A percentile compares a stretch with the other conserved stretches of the same genome.
These are phyloP conservation scores for Rhyacophila evoluta DNA, from an alignment of 2,888 invertebrate genomes.

Conservation along the genomic window DNA sequence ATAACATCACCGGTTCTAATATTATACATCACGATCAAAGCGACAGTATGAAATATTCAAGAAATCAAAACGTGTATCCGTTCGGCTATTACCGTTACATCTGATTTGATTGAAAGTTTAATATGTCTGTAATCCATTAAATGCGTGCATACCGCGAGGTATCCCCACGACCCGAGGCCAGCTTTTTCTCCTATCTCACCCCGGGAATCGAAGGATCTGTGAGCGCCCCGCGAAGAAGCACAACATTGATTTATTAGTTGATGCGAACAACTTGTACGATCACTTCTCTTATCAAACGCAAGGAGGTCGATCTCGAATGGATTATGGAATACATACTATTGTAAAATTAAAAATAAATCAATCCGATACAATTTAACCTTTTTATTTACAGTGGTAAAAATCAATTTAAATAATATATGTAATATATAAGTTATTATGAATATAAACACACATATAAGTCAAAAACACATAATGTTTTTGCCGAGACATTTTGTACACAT, in stretches of 20 bases:
- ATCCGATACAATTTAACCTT: too few relatives aligned
- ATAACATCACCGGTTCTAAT: too few relatives aligned
- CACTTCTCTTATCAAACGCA: constrained; percentile 7
- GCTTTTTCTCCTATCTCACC: constrained; percentile 20
- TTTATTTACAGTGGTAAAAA: too few relatives aligned
- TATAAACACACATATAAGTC: too few relatives aligned
- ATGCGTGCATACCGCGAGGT: not conserved
- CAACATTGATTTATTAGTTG: constrained; percentile 8
- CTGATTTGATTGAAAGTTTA: constrained; percentile 8
- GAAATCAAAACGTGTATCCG: not conserved
- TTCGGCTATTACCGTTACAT: not conserved
- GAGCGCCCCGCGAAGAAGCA: constrained; percentile 1
- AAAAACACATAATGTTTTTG: too few relatives aligned
- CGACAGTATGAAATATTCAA: not conserved
- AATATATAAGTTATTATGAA: too few relatives aligned
- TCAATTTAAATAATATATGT: too few relatives aligned
- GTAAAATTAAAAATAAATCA: too few relatives aligned
- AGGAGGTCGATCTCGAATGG: not conserved
- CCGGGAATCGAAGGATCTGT: not conserved
- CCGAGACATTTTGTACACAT: too few relatives aligned
- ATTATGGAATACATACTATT: not conserved
- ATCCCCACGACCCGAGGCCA: not conserved
- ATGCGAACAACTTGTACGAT: not conserved
- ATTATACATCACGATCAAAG: too few relatives aligned
- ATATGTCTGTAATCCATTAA: constrained; percentile 10